Evolutionary conservation across 2,113 vertebrate species (phyloP).

Genomic region (Lathamus discolor): DNA sequence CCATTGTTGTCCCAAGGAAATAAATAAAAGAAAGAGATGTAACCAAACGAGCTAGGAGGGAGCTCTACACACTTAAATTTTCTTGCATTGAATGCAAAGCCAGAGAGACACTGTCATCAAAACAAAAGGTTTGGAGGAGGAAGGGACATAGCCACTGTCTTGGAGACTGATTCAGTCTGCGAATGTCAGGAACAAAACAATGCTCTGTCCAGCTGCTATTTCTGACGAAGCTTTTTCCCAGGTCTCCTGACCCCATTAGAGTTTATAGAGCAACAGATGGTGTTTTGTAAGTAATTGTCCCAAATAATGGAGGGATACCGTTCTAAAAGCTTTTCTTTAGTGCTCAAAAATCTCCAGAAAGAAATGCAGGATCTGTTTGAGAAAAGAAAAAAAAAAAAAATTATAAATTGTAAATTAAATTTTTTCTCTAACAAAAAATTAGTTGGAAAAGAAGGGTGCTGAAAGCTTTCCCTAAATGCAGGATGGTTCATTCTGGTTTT

Average conservation of each 20-base stretch:
- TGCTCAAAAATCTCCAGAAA: not conserved
- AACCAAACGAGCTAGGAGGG: not conserved
- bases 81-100: not conserved
- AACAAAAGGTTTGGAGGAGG: not conserved
- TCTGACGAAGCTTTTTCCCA: not conserved
- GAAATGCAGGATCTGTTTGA: not conserved
- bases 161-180: not conserved
- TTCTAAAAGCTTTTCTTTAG: not conserved
- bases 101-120: too few relatives aligned
- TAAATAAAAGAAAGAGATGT: not conserved
- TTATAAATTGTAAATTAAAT: not conserved
- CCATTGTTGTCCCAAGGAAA: not conserved
- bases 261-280: not conserved
- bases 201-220: not conserved
- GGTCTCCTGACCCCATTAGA: too few relatives aligned
- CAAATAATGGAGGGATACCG: not conserved
- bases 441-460: not conserved
- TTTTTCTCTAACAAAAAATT: not conserved
- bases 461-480: not conserved
- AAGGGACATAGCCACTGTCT: not conserved
- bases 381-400: not conserved
- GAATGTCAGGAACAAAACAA: too few relatives aligned
- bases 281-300: not conserved
- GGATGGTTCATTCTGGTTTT: not conserved
- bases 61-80: not conserved